Percentiles rank a stretch among this genome's conserved stretches.
phyloP scores from a whole-genome alignment of 1,140 invertebrate species.

The Zaprionus capensis region DNA sequence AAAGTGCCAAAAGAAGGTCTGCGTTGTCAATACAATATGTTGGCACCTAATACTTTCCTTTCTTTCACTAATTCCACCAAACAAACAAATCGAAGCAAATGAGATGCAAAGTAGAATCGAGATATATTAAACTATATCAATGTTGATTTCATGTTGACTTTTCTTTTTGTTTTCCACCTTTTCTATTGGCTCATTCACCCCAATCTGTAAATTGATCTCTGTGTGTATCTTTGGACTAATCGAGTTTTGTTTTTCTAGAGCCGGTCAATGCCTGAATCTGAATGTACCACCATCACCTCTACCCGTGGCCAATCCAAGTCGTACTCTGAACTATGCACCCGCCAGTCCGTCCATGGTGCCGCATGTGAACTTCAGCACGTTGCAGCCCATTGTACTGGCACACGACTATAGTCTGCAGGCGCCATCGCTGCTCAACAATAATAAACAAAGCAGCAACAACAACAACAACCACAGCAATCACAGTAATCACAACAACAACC shows the following conservation, averaged over 20 bases:
- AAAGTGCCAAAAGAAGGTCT: conserved; percentile 59
- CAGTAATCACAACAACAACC: conserved; percentile 27
- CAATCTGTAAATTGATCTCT: background rate
- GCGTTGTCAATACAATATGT: conserved; percentile 27
- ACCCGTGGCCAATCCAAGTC: conserved; percentile 48
- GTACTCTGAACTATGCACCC: conserved; percentile 58
- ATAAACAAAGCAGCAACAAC: conserved; percentile 22
- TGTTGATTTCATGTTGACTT: conserved; percentile 9
- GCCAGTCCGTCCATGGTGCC: conserved; percentile 50
- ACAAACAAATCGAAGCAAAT: conserved; percentile 11
- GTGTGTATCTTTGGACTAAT: conserved; percentile 21
- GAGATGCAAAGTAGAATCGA: conserved; percentile 19
- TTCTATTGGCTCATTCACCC: conserved; percentile 29
- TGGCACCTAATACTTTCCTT: conserved; percentile 35
- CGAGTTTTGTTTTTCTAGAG: conserved; percentile 40
- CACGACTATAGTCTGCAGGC: conserved; percentile 64
- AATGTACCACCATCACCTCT: conserved; percentile 51
- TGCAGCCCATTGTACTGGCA: conserved; percentile 63
- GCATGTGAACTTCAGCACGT: conserved; percentile 55
- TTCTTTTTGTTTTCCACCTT: background rate
- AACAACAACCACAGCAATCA: conserved; percentile 25
- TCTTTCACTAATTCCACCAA: conserved; percentile 1
- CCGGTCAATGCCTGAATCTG: conserved; percentile 51
- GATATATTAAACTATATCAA: conserved; percentile 2
- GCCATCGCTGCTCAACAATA: conserved; percentile 50